Conservation (phyloP, 2,113 vertebrate genomes). For the Rhea americana region DNA sequence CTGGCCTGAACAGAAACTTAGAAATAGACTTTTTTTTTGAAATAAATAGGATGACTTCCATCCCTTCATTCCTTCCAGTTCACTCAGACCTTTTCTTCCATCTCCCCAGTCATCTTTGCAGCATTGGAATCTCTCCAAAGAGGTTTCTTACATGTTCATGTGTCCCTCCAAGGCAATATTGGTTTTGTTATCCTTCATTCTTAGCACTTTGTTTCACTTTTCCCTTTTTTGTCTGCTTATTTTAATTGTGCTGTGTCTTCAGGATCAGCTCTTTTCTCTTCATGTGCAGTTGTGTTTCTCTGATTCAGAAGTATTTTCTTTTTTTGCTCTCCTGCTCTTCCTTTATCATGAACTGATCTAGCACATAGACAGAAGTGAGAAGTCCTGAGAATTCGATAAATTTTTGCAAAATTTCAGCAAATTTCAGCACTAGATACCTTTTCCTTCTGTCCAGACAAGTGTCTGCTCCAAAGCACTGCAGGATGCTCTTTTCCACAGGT, state of each 20-base stretch:
- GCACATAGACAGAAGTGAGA: not conserved
- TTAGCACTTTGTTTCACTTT: not conserved
- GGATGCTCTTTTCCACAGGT: not conserved
- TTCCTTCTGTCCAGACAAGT: not conserved
- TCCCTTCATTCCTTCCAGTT: not conserved
- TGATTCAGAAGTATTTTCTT: not conserved
- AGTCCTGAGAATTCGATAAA: not conserved
- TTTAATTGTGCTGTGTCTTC: not conserved
- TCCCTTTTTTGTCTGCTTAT: not conserved
- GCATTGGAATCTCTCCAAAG: not conserved
- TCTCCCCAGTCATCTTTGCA: not conserved
- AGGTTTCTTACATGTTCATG: not conserved
- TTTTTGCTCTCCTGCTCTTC: not conserved
- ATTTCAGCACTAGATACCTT: not conserved
- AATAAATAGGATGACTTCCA: not conserved
- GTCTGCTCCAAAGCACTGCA: not conserved
- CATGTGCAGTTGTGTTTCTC: not conserved
- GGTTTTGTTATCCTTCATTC: not conserved
- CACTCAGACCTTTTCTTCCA: not conserved
- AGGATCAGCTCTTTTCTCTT: not conserved
- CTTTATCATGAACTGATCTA: not conserved
- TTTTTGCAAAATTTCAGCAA: not conserved
- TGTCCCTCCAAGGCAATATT: fast-evolving
- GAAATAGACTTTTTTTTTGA: not conserved
- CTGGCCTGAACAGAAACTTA: not conserved